phyloP scores from a whole-genome alignment of 2,797 vertebrate genomes.

The Amniataba percoides region DNA sequence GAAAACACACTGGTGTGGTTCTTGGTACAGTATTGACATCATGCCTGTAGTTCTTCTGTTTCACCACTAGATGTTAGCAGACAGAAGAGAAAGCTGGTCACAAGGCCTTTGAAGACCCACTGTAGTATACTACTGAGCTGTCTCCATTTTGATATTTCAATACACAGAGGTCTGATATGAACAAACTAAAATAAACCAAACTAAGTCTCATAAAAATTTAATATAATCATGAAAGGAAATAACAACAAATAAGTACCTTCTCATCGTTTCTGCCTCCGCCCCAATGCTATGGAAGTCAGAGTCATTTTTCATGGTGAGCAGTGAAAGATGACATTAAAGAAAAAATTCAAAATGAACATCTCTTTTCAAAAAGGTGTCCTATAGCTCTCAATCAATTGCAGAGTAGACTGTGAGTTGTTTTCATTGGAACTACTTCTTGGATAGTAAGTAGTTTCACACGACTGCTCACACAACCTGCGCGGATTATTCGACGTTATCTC shows the following conservation, averaged over 20 bases:
- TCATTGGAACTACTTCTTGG: neutral
- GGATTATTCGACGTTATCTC: neutral
- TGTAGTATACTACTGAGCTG: neutral
- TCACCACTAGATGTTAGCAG: slow-evolving; percentile 74
- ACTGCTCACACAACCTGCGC: neutral
- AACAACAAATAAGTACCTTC: neutral
- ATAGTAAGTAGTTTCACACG: slow-evolving; percentile 7
- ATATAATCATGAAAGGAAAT: neutral
- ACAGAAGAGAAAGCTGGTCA: neutral
- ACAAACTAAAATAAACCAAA: too few relatives aligned
- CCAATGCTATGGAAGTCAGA: neutral
- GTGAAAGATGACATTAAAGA: neutral
- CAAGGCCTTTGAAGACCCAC: neutral
- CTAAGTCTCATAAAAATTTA: too few relatives aligned
- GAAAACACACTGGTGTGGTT: neutral
- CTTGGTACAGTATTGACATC: neutral
- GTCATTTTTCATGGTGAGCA: neutral
- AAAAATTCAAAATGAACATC: too few relatives aligned
- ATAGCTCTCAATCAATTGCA: neutral
- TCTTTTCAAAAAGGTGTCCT: neutral
- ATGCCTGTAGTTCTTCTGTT: slow-evolving; percentile 31
- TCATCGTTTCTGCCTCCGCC: neutral
- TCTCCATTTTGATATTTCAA: neutral
- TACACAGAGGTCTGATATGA: neutral
- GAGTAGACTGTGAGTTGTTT: neutral